Conservation (phyloP, 2,113 vertebrate genomes). For the Sylvia atricapilla region DNA sequence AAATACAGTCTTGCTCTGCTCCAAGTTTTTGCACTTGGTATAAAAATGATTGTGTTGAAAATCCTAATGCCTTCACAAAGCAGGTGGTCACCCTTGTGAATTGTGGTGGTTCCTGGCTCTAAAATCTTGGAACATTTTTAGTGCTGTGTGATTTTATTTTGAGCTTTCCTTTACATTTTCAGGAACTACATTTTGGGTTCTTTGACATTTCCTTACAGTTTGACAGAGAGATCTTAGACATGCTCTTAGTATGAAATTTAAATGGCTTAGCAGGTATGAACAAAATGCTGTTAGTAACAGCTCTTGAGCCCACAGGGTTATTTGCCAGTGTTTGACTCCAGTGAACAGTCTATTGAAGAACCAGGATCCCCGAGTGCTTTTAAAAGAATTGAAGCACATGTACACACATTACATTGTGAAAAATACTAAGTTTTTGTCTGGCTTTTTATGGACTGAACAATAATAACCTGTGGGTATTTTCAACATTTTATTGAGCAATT, state of each 20-base stretch:
- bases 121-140: neutral
- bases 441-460: neutral
- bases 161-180: neutral
- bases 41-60: neutral
- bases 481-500: constrained; percentile 20
- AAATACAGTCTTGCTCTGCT: neutral
- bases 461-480: constrained; percentile 19
- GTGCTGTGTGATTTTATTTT: neutral
- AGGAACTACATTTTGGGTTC: neutral
- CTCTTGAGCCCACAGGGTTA: neutral
- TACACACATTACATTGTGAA: neutral
- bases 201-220: constrained; percentile 8
- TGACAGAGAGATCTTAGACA: neutral
- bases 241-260: neutral
- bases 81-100: neutral
- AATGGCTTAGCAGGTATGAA: constrained; percentile 22
- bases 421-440: constrained; percentile 8
- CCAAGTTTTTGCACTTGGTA: neutral
- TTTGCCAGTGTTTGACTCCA: constrained; percentile 27
- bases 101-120: neutral
- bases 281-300: neutral
- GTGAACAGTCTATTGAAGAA: neutral
- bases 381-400: neutral
- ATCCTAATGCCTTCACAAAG: neutral
- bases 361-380: neutral